phyloP scores from a whole-genome alignment of 2,888 invertebrate species.

The Quadroppia sp. region DNA sequence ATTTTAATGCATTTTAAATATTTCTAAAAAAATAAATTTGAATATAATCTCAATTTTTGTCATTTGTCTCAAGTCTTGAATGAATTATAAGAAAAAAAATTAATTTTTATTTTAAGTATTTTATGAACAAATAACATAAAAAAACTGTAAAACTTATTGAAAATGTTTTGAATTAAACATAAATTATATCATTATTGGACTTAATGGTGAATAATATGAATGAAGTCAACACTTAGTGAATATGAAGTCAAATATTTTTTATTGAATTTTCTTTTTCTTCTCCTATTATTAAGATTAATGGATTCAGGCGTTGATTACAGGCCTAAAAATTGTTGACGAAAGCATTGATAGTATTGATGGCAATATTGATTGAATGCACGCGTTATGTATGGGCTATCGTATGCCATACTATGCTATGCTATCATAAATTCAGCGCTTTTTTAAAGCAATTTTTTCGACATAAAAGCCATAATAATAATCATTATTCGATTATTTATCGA shows the following conservation, averaged over 20 bases:
- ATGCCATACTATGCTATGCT: background rate
- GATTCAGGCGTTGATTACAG: conserved; percentile 3
- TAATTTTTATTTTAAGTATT: no score
- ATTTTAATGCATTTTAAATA: no score
- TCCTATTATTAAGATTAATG: conserved; percentile 23
- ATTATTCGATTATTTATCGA: conserved; percentile 27
- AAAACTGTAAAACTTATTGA: background rate
- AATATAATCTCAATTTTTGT: no score
- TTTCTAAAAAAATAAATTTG: no score
- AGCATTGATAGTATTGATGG: background rate
- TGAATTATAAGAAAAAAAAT: no score
- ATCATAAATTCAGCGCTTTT: background rate
- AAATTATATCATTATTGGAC: background rate
- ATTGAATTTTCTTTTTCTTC: conserved; percentile 8
- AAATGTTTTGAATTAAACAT: background rate
- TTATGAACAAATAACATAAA: no score
- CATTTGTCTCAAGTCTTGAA: no score
- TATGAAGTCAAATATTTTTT: background rate
- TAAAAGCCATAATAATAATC: conserved; percentile 1
- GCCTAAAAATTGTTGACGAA: conserved; percentile 16
- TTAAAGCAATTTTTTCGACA: background rate
- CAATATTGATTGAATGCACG: conserved; percentile 32
- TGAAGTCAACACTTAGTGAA: background rate
- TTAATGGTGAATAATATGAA: background rate
- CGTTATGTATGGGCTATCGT: conserved; percentile 7